Conservation (phyloP, 2,113 vertebrate species). For the Burhinus oedicnemus region DNA sequence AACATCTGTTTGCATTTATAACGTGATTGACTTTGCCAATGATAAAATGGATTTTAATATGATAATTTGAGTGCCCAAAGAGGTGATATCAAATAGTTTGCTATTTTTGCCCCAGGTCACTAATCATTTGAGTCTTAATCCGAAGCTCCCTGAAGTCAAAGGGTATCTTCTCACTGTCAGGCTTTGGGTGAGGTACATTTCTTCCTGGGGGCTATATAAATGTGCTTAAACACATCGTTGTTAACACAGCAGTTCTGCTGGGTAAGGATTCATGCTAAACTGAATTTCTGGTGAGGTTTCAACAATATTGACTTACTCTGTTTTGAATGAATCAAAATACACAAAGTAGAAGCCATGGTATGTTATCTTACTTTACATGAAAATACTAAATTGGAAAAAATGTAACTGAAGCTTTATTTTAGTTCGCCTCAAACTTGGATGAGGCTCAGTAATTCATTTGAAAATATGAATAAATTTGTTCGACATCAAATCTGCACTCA, state of each 20-base stretch:
- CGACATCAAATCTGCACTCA: neutral
- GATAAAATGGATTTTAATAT: conserved; percentile 65
- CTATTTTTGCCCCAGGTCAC: neutral
- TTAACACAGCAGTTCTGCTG: neutral
- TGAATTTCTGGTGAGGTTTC: neutral
- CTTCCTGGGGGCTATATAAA: neutral
- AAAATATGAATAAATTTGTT: neutral
- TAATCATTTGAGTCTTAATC: conserved; percentile 7
- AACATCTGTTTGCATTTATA: conserved; percentile 62
- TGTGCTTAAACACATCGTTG: neutral
- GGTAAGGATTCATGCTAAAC: neutral
- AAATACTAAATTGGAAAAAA: neutral
- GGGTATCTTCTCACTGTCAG: neutral
- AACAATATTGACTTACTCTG: neutral
- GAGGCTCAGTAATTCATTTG: neutral
- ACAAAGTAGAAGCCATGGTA: neutral
- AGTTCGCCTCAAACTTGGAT: neutral
- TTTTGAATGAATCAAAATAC: neutral
- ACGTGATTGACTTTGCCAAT: conserved; percentile 19
- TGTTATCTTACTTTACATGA: neutral
- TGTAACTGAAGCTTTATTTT: neutral
- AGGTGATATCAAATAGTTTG: conserved; percentile 48
- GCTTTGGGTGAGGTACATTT: neutral
- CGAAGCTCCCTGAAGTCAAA: conserved; percentile 4
- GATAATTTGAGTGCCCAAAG: conserved; percentile 43